Evolutionary conservation across 2,888 invertebrate species (phyloP).

Genomic region (Protophormia terraenovae): DNA sequence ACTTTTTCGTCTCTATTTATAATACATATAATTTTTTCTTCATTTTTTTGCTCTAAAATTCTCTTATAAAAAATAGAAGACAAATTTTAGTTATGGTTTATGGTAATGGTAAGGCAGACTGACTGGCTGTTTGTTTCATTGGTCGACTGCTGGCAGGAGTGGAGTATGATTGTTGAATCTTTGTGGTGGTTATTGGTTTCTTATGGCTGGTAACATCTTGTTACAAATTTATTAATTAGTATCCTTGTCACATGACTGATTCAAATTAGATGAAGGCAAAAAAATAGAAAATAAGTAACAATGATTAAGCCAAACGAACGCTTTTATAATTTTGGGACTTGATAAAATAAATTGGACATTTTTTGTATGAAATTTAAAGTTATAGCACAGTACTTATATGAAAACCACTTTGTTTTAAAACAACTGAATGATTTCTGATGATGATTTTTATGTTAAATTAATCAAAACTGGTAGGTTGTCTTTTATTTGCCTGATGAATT

Average conservation of each 20-base stretch:
- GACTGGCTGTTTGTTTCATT: not conserved
- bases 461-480: too few relatives aligned
- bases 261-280: slow-evolving; percentile 50
- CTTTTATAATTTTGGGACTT: not conserved
- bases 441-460: too few relatives aligned
- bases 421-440: too few relatives aligned
- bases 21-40: slow-evolving; percentile 45
- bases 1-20: slow-evolving; percentile 57
- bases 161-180: slow-evolving; percentile 37
- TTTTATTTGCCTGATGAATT: too few relatives aligned
- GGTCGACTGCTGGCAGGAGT: not conserved
- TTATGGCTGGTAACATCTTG: slow-evolving; percentile 60
- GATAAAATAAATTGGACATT: not conserved
- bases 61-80: not conserved
- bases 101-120: slow-evolving; percentile 15
- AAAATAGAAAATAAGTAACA: not conserved
- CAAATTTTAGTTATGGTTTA: slow-evolving; percentile 50
- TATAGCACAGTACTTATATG: too few relatives aligned
- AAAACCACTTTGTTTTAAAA: too few relatives aligned
- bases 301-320: slow-evolving; percentile 13
- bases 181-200: slow-evolving; percentile 56
- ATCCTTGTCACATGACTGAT: slow-evolving; percentile 66
- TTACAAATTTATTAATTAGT: slow-evolving; percentile 67
- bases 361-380: not conserved
- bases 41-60: slow-evolving; percentile 1